Conservation (phyloP, 2,113 vertebrate species). For the Spermophilus dauricus region DNA sequence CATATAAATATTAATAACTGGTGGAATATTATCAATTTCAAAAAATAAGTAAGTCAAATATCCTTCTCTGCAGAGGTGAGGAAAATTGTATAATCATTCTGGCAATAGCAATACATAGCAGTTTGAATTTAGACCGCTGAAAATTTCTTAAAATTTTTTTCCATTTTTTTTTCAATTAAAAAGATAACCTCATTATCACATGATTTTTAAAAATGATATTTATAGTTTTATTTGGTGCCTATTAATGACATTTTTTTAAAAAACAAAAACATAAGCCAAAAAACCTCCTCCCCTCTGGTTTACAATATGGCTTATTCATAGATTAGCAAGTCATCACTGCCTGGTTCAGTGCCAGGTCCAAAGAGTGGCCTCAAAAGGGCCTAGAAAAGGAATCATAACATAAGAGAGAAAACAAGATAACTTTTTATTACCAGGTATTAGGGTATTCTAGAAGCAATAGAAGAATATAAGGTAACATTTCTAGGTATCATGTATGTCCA, state of each 20-base stretch:
- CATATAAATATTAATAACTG: neutral
- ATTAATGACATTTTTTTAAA: neutral
- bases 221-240: neutral
- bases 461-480: neutral
- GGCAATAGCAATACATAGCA: neutral
- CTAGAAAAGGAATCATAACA: neutral
- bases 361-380: neutral
- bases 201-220: neutral
- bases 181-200: neutral
- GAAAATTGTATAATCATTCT: neutral
- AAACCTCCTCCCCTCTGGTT: neutral
- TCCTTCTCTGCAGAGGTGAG: neutral
- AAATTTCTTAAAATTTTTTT: neutral
- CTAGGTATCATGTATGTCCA: neutral
- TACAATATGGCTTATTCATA: accelerated
- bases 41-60: neutral
- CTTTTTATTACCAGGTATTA: neutral
- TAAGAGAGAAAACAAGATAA: neutral
- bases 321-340: too few species aligned
- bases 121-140: neutral
- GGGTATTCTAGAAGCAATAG: neutral
- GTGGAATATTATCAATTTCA: constrained; percentile 29
- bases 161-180: neutral
- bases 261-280: neutral
- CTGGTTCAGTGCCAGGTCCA: neutral